phyloP scores from a whole-genome alignment of 2,888 invertebrate genomes.

The Drosophila mayaguana region DNA sequence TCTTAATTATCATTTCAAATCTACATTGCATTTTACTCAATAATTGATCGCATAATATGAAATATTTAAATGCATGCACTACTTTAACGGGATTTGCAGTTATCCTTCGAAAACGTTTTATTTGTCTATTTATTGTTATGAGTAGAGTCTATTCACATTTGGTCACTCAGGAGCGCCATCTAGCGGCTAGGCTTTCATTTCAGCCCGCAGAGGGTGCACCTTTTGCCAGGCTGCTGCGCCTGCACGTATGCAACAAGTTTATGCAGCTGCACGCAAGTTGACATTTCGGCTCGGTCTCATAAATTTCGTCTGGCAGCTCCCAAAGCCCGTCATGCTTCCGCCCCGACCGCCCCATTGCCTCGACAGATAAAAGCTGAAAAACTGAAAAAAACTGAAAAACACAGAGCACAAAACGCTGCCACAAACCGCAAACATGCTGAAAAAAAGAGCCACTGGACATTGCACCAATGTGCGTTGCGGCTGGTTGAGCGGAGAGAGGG shows the following conservation, averaged over 20 bases:
- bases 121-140: no score
- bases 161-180: slow-evolving; percentile 5
- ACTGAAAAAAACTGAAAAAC: neutral
- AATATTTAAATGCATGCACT: no score
- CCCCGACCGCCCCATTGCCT: neutral
- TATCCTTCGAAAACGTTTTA: no score
- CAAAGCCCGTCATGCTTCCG: slow-evolving; percentile 1
- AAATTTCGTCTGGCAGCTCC: slow-evolving; percentile 65
- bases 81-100: no score
- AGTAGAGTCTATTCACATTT: neutral
- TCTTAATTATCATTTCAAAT: no score
- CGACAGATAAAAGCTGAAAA: slow-evolving; percentile 30
- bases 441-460: slow-evolving; percentile 18
- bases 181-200: slow-evolving; percentile 5
- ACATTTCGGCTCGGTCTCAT: slow-evolving; percentile 59
- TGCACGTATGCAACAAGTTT: slow-evolving; percentile 74
- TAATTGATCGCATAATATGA: no score
- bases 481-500: neutral
- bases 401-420: slow-evolving; percentile 25
- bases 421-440: slow-evolving; percentile 43
- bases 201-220: slow-evolving; percentile 19
- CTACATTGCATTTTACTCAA: no score
- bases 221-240: slow-evolving; percentile 10
- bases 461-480: slow-evolving; percentile 7
- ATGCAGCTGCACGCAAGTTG: slow-evolving; percentile 73